Conservation (phyloP, 2,113 vertebrate genomes). For the Hyla sarda region DNA sequence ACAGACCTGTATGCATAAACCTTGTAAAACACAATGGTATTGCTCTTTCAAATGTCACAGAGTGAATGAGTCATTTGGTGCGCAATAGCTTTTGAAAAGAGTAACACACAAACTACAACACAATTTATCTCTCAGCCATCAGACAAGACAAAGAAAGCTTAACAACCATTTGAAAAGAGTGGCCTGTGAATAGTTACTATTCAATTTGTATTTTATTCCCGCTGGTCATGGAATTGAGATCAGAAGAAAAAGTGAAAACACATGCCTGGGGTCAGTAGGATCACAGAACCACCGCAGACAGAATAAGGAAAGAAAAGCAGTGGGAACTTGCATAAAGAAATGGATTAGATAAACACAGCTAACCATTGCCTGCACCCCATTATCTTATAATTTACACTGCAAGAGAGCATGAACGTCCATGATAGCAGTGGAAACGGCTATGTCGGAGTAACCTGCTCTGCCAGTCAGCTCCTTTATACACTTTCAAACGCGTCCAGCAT, state of each 20-base stretch:
- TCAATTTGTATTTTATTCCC: conserved; percentile 99
- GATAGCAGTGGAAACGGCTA: conserved; percentile 83
- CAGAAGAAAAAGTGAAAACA: conserved; percentile 99
- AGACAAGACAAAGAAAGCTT: conserved; percentile 92
- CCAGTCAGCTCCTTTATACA: conserved; percentile 87
- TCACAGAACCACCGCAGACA: conserved; percentile 98
- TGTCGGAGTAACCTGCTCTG: conserved; percentile 78
- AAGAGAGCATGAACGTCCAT: conserved; percentile 89
- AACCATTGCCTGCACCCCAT: conserved; percentile 94
- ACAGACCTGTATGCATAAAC: not conserved
- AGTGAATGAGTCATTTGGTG: conserved; percentile 47
- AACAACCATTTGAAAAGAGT: conserved; percentile 88
- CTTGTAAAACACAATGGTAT: conserved; percentile 13
- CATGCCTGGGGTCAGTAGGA: conserved; percentile 97
- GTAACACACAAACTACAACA: conserved; percentile 73
- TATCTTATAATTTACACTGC: conserved; percentile 97
- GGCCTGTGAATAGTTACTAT: conserved; percentile 99
- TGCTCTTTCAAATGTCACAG: conserved; percentile 28
- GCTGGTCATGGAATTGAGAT: conserved; percentile 99
- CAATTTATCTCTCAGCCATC: conserved; percentile 82
- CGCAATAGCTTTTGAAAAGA: conserved; percentile 68
- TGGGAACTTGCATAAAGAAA: conserved; percentile 96
- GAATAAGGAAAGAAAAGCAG: conserved; percentile 87
- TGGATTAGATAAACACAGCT: conserved; percentile 97
- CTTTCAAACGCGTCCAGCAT: conserved; percentile 90